Evolutionary conservation across 2,113 vertebrate species (phyloP).

Genomic region (Triplophysa tibetana): DNA sequence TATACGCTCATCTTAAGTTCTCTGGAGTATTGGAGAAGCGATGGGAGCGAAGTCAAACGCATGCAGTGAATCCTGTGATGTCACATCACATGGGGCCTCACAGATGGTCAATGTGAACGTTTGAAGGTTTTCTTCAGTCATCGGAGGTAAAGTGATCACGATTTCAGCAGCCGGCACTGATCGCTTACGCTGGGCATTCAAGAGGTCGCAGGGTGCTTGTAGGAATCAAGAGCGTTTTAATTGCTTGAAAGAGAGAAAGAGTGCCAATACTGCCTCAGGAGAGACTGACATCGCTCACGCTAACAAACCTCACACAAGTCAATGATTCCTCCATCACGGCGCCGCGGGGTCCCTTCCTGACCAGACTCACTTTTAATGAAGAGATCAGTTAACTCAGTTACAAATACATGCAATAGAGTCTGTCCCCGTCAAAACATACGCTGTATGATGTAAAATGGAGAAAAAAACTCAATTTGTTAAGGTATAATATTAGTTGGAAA

Average conservation of each 20-base stretch:
- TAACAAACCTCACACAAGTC: conserved; percentile 12
- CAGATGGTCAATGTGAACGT: conserved; percentile 28
- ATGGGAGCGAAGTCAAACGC: conserved; percentile 10
- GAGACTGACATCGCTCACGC: not conserved
- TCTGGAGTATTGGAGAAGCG: conserved; percentile 12
- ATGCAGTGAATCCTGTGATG: not conserved
- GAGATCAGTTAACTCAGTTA: too few species aligned
- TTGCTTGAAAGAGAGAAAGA: conserved; percentile 10
- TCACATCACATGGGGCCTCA: not conserved
- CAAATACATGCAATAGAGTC: too few species aligned
- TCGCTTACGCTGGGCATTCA: not conserved
- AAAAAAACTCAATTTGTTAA: too few species aligned
- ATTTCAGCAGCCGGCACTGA: conserved; percentile 4
- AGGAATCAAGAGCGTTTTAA: conserved; percentile 30
- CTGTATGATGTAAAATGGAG: too few species aligned
- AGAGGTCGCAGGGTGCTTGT: not conserved
- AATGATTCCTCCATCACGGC: not conserved
- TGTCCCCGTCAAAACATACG: too few species aligned
- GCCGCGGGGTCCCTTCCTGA: not conserved
- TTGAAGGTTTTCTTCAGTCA: conserved; percentile 37
- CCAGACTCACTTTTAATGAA: not conserved
- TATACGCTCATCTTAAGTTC: not conserved
- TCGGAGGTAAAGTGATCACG: conserved; percentile 26
- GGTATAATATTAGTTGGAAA: too few species aligned
- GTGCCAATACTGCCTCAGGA: not conserved